Evolutionary conservation across 2,888 invertebrate species (phyloP), one percentile per base, ranked within the genome.

Genomic region (Saturnia pavonia): DNA sequence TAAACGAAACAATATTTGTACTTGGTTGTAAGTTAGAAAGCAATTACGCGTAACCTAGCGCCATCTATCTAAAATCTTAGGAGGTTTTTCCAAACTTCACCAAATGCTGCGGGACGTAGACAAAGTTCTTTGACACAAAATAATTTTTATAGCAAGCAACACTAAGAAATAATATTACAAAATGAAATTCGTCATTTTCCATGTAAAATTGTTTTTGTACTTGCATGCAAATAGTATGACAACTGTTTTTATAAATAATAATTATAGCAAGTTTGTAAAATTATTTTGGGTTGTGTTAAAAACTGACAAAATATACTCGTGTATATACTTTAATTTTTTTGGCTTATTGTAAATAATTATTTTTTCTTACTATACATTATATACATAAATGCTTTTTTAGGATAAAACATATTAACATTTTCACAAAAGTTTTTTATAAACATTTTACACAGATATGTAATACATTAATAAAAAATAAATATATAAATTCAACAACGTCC

Each of bases 31-130:
- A 76, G 75, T 78, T 79, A 79, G 85, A 85, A 85, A 82, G 83
- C 84, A 82, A 89, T 91, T 90, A 90, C 78, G 83, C 81, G 85
- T 78, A 87, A 84, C 86, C 87, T 90, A 93, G 90, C 93, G 93
- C 93, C 93, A 93, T 93, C 93, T 93, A 92, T 91, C 90, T 88
- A 75, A 91, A 89, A 90, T 88, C 90, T 90, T 88, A 86, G 89
- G 92, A 93, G 93, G 92, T 90, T 93, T 91, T 92, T 91, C 85
- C 88, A 80, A 85, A 85, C 83, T 81, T 75, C 72, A 88, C 83
- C 87, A 88, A 91, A 91, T 91, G 92, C 89, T 93, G 71, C 92
- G 92, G 93, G 92, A 93, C 89, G 90, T 85, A 75, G 83, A 74
- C 70, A 6, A 74, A 79, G 74, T 82, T 81, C 80, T 82, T 82